Evolutionary conservation across 2,113 vertebrate genomes (phyloP).

Genomic region (Xenus cinereus): DNA sequence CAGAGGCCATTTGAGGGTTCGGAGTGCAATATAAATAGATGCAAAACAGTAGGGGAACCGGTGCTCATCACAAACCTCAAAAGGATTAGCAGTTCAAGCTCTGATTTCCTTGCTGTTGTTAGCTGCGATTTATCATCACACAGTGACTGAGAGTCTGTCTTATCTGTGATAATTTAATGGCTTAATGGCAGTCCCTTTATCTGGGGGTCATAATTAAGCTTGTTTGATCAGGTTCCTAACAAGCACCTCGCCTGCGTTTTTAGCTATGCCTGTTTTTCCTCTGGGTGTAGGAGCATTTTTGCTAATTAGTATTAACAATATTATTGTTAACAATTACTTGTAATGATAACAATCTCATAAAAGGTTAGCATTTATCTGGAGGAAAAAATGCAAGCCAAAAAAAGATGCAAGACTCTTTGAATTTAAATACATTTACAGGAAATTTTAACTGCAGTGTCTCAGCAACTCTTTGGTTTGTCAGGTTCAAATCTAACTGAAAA

Average conservation of each 20-base stretch:
- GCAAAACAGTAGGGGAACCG: conserved; percentile 69
- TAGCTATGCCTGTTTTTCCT: conserved; percentile 37
- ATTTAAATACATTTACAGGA: neutral
- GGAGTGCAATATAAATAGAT: conserved; percentile 75
- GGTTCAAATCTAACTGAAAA: conserved; percentile 6
- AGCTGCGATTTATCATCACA: conserved; percentile 74
- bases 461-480: neutral
- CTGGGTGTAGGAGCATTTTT: conserved; percentile 20
- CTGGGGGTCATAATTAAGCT: conserved; percentile 79
- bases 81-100: conserved; percentile 75
- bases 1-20: conserved; percentile 68
- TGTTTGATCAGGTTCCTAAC: conserved; percentile 75
- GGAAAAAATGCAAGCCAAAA: conserved; percentile 18
- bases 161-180: conserved; percentile 78
- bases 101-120: conserved; percentile 69
- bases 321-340: conserved; percentile 44
- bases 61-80: conserved; percentile 67
- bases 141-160: conserved; percentile 60
- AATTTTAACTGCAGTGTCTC: neutral
- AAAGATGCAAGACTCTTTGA: neutral
- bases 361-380: conserved; percentile 46
- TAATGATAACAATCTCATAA: conserved; percentile 37
- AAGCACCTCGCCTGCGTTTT: conserved; percentile 64
- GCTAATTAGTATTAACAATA: conserved; percentile 67
- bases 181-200: conserved; percentile 75